Base-by-base conservation (phyloP, 1,140 invertebrate genomes). In the Cydia pomonella region DNA sequence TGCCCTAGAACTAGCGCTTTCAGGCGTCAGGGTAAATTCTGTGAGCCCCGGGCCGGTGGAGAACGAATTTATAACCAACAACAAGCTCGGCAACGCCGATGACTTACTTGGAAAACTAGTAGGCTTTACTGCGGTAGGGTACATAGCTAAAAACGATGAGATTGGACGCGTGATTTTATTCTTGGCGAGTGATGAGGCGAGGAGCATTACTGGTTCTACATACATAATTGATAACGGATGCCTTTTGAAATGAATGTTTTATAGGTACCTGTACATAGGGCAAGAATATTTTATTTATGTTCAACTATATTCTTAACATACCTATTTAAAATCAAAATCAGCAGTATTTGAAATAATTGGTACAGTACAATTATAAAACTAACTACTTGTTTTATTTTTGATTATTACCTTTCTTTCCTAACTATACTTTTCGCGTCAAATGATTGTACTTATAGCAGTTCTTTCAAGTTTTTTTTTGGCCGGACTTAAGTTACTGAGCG, bases 241-340 rank as follows among this genome's bases (percentile, higher is more conserved):
- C 33, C 33, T 10, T 38, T 38, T 38, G 10, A 38, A 38, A 38
- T 38, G 7, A 38, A 38, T 38, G 33, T 38, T 38, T 10, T 10
- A 38, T n/a, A n/a, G n/a, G n/a, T 97, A 33, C 94, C 29, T 33
- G 6, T 29, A 29, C 29, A 33, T n/a, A n/a, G n/a, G n/a, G n/a
- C n/a, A n/a, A n/a, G n/a, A 33, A 33, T 0, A 9, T 33, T 0
- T 33, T 9, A 0, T 33, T 33, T 33, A 33, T 9, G n/a, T n/a
- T n/a, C n/a, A n/a, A n/a, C 6, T 9, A 1, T 33, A 33, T 9
- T 33, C 33, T 38, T 9, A 38, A 38, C n/a, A 9, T 38, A 38
- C 33, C 33, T 10, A 38, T 9, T 38, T 38, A 9, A 38, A 38
- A 9, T 38, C 33, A 10, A 38, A 38, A 38, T 38, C 29, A 10